Conservation (phyloP, 30 jellyfish, hydroid and myxozoan genomes). For the Turritopsis dohrnii region DNA sequence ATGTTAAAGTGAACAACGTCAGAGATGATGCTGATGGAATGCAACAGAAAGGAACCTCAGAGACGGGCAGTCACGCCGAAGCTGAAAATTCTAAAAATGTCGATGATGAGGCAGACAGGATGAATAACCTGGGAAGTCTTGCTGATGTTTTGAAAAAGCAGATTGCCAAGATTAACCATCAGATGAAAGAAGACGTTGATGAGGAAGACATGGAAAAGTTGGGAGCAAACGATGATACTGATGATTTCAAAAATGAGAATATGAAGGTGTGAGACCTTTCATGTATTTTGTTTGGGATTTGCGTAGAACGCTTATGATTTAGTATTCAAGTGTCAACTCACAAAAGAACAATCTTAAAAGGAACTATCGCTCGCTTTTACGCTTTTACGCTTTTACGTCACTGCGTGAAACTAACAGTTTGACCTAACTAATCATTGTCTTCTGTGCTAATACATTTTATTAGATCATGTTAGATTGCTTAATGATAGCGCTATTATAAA, state of each 20-base stretch:
- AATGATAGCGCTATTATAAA: too few species aligned
- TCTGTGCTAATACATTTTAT: too few species aligned
- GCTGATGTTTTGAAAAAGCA: background rate
- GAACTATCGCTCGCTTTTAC: too few species aligned
- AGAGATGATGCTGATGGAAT: background rate
- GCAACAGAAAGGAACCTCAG: background rate
- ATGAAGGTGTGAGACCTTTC: background rate
- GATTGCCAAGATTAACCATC: background rate
- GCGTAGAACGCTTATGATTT: background rate
- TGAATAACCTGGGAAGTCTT: constrained; percentile 37
- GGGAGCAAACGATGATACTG: background rate
- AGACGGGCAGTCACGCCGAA: background rate
- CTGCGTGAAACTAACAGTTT: too few species aligned
- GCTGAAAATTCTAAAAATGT: background rate
- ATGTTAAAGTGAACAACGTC: background rate
- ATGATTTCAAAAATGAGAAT: background rate
- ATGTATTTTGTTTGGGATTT: background rate
- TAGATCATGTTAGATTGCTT: too few species aligned
- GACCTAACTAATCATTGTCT: too few species aligned
- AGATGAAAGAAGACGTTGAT: background rate
- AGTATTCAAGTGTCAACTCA: too few species aligned
- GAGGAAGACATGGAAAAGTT: background rate
- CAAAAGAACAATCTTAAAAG: too few species aligned
- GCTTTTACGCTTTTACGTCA: too few species aligned
- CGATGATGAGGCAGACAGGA: constrained; percentile 24